Base-by-base conservation (phyloP, 1,140 invertebrate species). In the Trinorchestia longiramus region DNA sequence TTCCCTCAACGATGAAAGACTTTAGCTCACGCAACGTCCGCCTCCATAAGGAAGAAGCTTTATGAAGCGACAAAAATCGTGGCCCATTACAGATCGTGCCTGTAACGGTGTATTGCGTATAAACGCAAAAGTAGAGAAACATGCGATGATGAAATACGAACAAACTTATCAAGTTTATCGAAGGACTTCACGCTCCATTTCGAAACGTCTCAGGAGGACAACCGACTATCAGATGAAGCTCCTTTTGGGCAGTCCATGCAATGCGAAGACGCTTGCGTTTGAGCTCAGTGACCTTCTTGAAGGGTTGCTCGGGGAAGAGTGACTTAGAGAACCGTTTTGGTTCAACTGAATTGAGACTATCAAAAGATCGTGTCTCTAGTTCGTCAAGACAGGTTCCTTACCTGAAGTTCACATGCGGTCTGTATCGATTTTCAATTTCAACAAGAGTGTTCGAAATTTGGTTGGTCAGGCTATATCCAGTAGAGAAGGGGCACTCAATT, bases 151-250 rank as follows among this genome's bases (percentile, higher is more conserved):
- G 62, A 77, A 77, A 77, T 77, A 36, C 62, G 62, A 23, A 77
- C 62, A 77, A 77, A 77, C 62, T 77, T 77, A 77, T 77, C 62
- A 77, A 77, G 62, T 77, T 77, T 28, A 77, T 77, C 62, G 62
- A 23, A 77, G 62, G 62, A 77, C 62, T 77, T 77, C 62, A 77
- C 62, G 62, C 62, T 77, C 62, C 62, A 36, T 77, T 77, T 77
- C 62, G 62, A 77, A 77, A 77, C 28, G 8, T 77, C 62, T 77
- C 36, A 11, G 28, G 62, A 77, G 62, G 62, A 77, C 62, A 77
- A 77, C 15, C 62, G 62, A 77, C 62, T 77, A 77, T 77, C 62
- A 77, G 62, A 77, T 77, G 28, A 77, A 19, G 62, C 62, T 77
- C 62, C 62, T 77, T 77, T 77, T 77, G 28, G 28, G 62, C 62